phyloP scores from a whole-genome alignment of 2,888 invertebrate genomes.

The Cheilosia soror region DNA sequence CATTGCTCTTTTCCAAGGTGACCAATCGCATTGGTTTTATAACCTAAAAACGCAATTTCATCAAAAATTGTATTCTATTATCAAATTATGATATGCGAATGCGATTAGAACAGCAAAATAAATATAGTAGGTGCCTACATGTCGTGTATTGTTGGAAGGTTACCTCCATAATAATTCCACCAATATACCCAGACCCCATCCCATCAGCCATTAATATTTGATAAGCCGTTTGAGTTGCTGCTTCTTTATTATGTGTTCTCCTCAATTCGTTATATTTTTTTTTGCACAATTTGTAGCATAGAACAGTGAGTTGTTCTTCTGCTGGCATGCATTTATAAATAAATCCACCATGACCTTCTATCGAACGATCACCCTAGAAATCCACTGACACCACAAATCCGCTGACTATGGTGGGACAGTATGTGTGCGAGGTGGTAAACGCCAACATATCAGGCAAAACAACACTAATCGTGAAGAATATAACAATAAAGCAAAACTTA shows the following conservation, averaged over 20 bases:
- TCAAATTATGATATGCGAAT: constrained; percentile 49
- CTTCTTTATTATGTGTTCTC: constrained; percentile 12
- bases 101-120: constrained; percentile 31
- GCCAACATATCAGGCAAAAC: constrained; percentile 22
- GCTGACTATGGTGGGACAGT: constrained; percentile 47
- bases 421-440: constrained; percentile 18
- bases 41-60: constrained; percentile 26
- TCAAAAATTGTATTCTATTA: constrained; percentile 39
- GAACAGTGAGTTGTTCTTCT: constrained; percentile 55
- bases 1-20: constrained; percentile 1
- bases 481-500: constrained; percentile 43
- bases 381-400: constrained; percentile 78
- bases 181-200: constrained; percentile 3
- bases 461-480: constrained; percentile 34
- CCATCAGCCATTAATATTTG: constrained; percentile 47
- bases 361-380: constrained; percentile 79
- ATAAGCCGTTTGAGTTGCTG: constrained; percentile 53
- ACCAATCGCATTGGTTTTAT: constrained; percentile 1
- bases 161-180: constrained; percentile 21
- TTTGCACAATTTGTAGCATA: constrained; percentile 47
- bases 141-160: background rate
- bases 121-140: constrained; percentile 11
- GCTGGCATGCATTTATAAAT: constrained; percentile 69
- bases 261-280: constrained; percentile 3
- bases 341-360: constrained; percentile 78